Percentiles rank a stretch among this genome's conserved stretches.
Evolutionary conservation across 2,888 invertebrate genomes (phyloP).

Genomic region (Plagiodera versicolora): DNA sequence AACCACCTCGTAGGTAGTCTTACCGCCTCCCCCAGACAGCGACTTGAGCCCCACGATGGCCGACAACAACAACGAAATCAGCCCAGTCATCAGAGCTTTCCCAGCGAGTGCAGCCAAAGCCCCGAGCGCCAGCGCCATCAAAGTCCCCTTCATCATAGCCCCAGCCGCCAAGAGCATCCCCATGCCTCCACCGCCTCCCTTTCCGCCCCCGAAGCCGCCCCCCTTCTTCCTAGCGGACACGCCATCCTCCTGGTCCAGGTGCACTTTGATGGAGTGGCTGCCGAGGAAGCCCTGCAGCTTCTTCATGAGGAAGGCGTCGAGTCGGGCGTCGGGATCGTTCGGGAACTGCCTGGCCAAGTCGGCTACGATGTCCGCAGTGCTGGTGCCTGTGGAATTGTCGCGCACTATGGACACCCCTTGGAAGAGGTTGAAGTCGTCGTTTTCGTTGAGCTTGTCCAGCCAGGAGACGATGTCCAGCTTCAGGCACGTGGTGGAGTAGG

Average conservation of each 20-base stretch:
- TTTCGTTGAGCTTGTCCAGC: slow-evolving; percentile 70
- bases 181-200: slow-evolving; percentile 60
- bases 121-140: slow-evolving; percentile 71
- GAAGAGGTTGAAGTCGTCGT: slow-evolving; percentile 65
- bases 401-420: slow-evolving; percentile 73
- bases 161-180: slow-evolving; percentile 54
- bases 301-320: slow-evolving; percentile 72
- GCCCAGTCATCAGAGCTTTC: slow-evolving; percentile 78
- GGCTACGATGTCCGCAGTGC: slow-evolving; percentile 67
- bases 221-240: slow-evolving; percentile 25
- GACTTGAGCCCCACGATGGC: slow-evolving; percentile 74
- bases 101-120: slow-evolving; percentile 75
- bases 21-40: slow-evolving; percentile 64
- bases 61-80: slow-evolving; percentile 75
- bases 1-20: slow-evolving; percentile 78
- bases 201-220: slow-evolving; percentile 50
- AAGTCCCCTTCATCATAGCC: slow-evolving; percentile 67
- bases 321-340: slow-evolving; percentile 69
- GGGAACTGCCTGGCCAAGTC: slow-evolving; percentile 73
- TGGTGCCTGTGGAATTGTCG: slow-evolving; percentile 55
- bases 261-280: slow-evolving; percentile 65
- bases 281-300: slow-evolving; percentile 69
- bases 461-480: slow-evolving; percentile 75
- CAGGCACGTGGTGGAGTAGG: slow-evolving; percentile 70
- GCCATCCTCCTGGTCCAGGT: slow-evolving; percentile 51